Base-by-base conservation (phyloP, 2,113 vertebrate genomes). In the Mellivora capensis region DNA sequence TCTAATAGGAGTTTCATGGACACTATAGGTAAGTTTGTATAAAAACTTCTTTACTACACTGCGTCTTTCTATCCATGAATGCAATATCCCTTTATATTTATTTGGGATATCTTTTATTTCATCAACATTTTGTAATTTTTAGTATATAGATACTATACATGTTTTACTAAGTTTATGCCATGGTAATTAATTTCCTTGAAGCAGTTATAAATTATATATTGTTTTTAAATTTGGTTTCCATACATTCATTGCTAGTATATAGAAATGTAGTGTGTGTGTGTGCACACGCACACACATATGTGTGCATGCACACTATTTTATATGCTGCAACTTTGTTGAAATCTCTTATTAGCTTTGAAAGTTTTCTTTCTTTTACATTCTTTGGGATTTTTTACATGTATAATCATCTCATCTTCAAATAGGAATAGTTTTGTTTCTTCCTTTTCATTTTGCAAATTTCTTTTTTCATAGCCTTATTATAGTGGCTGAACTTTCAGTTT, bases 241-340 rank as follows among this genome's bases (percentile, higher is more conserved):
- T 39, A 74, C 15, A 14, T 82, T 74, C 18, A 39, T 59, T 59
- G 23, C 69, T 81, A 74, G 25, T 61, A 52, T 34, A 74, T 23
- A 69, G 31, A 81, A 42, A 18, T 82, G 42, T 72, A 20, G 34
- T 44, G 15, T 81, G 18, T 77, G 13, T 69, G 31, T 79, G 18
- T 81, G 23, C 21, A 2, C 54, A 7, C 23, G 4, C 59, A 12
- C 9, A 0, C 13, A 4, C 4, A 4, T n/a, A 6, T 29, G 20
- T n/a, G 9, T 29, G 20, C 14, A 5, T 67, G 29, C 37, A 74
- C 21, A 29, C 29, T 89, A 8, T 67, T 37, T 67, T 64, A 67
- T 27, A 34, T 18, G 6, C 9, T 54, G 12, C 3, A 57, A 80
- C 0, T 20, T n/a, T 57, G 29, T 15, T 69, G 23, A 87, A 67